Evolutionary conservation across 2,113 vertebrate genomes (phyloP).

Genomic region (Elephas maximus): DNA sequence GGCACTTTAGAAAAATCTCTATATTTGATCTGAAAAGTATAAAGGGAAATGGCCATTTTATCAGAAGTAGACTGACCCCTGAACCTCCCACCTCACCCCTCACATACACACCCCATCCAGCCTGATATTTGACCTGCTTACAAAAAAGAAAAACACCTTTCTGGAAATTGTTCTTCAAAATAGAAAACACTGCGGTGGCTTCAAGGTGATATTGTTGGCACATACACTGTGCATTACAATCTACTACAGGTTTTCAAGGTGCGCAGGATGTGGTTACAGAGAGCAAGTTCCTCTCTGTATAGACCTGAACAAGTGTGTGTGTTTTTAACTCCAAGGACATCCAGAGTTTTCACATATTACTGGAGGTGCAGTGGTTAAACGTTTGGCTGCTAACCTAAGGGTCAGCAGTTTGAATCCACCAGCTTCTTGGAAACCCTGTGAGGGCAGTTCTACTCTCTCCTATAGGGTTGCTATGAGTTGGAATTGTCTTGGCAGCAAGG

Average conservation of each 20-base stretch:
- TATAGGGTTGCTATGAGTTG: no score
- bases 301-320: not conserved
- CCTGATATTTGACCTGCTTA: constrained; percentile 17
- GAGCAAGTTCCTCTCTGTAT: not conserved
- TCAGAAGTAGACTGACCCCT: not conserved
- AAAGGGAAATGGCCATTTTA: not conserved
- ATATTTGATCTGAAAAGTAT: constrained; percentile 30
- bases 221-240: not conserved
- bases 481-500: no score
- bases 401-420: no score
- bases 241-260: not conserved
- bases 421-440: no score
- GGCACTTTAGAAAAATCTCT: not conserved
- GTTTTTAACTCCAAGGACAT: not conserved
- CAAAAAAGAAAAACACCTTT: constrained; percentile 33
- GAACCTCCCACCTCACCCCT: rapidly evolving
- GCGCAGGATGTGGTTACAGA: not conserved
- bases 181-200: not conserved
- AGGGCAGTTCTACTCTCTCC: no score
- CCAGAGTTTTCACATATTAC: not conserved
- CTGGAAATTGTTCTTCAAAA: constrained; percentile 52
- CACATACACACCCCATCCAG: not conserved
- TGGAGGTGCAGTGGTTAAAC: no score
- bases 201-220: not conserved
- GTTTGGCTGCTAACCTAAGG: no score